A percentile compares a stretch with the other conserved stretches of the same genome.
These are phyloP conservation scores for Tadarida brasiliensis DNA, from an alignment of 2,797 vertebrate genomes.

Conservation along the genomic window DNA sequence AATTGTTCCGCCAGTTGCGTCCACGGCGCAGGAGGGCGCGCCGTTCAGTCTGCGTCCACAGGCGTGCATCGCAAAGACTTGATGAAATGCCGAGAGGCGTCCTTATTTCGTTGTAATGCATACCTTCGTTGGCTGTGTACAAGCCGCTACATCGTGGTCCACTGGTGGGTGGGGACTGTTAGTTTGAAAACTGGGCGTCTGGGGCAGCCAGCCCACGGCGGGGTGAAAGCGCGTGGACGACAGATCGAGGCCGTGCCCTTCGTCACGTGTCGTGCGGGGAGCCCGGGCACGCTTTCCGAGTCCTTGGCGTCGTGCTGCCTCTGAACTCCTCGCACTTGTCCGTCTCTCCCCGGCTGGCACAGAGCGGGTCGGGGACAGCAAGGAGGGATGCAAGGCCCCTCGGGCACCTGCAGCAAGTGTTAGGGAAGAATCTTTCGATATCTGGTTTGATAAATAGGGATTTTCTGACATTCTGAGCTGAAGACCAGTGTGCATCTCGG, in stretches of 20 bases:
- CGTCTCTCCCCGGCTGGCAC: fast-evolving
- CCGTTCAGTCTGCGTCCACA: fast-evolving
- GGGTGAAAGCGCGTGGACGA: fast-evolving
- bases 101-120: background rate
- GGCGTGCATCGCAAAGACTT: too few relatives aligned
- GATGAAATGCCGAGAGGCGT: fast-evolving
- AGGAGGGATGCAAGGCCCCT: too few relatives aligned
- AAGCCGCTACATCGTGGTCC: fast-evolving
- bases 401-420: background rate
- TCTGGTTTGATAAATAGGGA: background rate
- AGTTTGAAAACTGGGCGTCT: background rate
- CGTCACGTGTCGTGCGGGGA: fast-evolving
- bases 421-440: background rate
- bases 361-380: background rate
- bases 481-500: background rate
- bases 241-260: background rate
- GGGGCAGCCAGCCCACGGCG: fast-evolving
- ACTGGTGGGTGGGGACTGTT: background rate
- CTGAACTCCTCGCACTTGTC: background rate
- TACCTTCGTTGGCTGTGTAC: background rate
- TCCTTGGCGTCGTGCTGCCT: background rate
- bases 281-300: background rate
- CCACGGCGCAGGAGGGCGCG: fast-evolving
- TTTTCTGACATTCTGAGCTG: background rate
- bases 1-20: too few relatives aligned